Evolutionary conservation across 2,888 invertebrate genomes (phyloP), one percentile per base, ranked within the genome.

Genomic region (Deilephila porcellus): DNA sequence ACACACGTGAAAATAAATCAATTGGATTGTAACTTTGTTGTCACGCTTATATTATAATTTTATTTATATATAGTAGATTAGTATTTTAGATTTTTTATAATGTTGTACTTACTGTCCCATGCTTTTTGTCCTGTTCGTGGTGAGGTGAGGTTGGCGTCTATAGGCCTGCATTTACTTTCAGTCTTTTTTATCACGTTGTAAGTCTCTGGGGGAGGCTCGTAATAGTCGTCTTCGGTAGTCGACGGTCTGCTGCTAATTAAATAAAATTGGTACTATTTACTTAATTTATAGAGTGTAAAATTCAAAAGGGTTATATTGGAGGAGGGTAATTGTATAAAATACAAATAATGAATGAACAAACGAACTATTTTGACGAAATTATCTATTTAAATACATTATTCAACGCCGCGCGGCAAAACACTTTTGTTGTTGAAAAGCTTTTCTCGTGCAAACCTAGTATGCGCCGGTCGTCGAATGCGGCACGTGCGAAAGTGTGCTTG

Each of bases 41-140:
- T 8, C 37, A 37, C 37, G 6, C 5, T 7, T 6, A 1, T 37
- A 37, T 37, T 8, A 37, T 8, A 37, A 37, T 8, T 7, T 8
- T 37, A 37, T 37, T 37, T 19, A 1, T 19, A 1, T 53, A 19
- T 17, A 53, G 19, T 53, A 17, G 17, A 25, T 25, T 25, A 25
- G 1, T 25, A 25, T 19, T 56, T 19, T 19, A 3, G 17, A 19
- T 56, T 56, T 17, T 6, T 5, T 56, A 56, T 17, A 62, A 63
- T 45, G 45, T 64, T 72, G 1, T 62, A 83, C 87, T 79, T 74
- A 88, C 87, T 88, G 74, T 88, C 85, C 84, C 85, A 86, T 0
- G 88, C 85, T 34, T 86, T 88, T 62, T 80, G 79, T 0, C 87
- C 87, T 0, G 82, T 88, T 53, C 76, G 82, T 0, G 76, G 74